Evolutionary conservation across 2,888 invertebrate genomes (phyloP).

Genomic region (Lepeophtheirus nordmannii): DNA sequence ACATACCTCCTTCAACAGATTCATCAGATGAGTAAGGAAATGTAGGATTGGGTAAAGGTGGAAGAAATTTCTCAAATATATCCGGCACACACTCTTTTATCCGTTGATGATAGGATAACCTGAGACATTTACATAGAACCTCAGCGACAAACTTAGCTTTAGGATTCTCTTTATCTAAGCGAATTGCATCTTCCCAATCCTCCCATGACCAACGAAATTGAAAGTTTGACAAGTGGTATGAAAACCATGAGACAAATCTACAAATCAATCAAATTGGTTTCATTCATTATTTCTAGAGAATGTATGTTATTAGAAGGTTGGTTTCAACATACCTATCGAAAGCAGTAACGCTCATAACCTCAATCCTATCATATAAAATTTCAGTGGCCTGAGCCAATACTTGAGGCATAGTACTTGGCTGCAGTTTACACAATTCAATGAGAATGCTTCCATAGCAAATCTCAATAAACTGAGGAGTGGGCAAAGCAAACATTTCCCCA

Average conservation of each 20-base stretch:
- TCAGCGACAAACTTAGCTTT: constrained; percentile 87
- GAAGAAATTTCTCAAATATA: constrained; percentile 65
- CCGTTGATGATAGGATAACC: constrained; percentile 84
- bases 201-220: constrained; percentile 99
- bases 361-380: constrained; percentile 84
- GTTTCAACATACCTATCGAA: constrained; percentile 57
- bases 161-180: constrained; percentile 69
- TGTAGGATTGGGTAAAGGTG: constrained; percentile 71
- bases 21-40: constrained; percentile 52
- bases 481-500: constrained; percentile 80
- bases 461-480: constrained; percentile 70
- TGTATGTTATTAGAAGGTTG: not conserved
- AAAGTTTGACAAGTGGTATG: constrained; percentile 95
- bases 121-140: constrained; percentile 70
- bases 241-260: constrained; percentile 91
- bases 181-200: constrained; percentile 76
- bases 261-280: constrained; percentile 29
- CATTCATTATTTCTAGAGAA: not conserved
- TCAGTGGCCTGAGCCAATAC: constrained; percentile 94
- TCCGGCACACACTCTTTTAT: constrained; percentile 83
- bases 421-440: constrained; percentile 89
- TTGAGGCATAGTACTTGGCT: constrained; percentile 93
- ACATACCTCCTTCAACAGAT: not conserved
- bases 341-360: constrained; percentile 90
- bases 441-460: constrained; percentile 85